These are phyloP conservation scores for Caenorhabditis sp. DNA, from an alignment of 2,888 invertebrate genomes.

Conservation along the genomic window DNA sequence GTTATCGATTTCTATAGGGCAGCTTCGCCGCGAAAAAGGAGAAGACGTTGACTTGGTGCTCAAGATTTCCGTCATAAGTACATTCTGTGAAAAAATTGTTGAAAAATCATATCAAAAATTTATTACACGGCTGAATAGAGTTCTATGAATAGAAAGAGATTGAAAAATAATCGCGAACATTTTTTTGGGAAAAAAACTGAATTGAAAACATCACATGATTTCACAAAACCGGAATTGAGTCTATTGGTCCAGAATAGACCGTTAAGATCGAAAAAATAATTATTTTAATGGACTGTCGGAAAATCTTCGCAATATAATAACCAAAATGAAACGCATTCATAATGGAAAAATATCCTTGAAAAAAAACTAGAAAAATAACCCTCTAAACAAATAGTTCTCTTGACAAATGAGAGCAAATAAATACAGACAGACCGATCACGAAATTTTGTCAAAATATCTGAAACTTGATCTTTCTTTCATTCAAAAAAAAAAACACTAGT, in stretches of 20 bases:
- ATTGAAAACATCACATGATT: no score
- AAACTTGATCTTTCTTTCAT: not conserved
- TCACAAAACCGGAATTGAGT: no score
- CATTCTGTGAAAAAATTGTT: conserved; percentile 21
- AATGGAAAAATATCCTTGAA: not conserved
- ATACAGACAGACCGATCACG: not conserved
- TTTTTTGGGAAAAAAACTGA: not conserved
- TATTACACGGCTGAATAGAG: not conserved
- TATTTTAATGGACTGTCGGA: no score
- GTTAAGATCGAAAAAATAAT: no score
- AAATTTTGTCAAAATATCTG: not conserved
- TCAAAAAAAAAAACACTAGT: not conserved
- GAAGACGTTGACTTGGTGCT: not conserved
- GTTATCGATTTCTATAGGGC: conserved; percentile 21
- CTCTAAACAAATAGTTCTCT: not conserved
- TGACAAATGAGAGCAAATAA: not conserved
- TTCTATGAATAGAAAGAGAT: not conserved
- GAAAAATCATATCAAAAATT: not conserved
- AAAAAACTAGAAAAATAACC: not conserved
- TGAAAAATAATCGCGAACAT: no score
- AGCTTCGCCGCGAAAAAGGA: not conserved
- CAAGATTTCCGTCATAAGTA: conserved; percentile 26
- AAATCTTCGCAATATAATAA: no score
- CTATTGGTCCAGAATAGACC: no score
- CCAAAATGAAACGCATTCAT: no score